A percentile compares a stretch with the other conserved stretches of the same genome.
Evolutionary conservation across 2,888 invertebrate genomes (phyloP).

Genomic region (Cremastinae sp.): DNA sequence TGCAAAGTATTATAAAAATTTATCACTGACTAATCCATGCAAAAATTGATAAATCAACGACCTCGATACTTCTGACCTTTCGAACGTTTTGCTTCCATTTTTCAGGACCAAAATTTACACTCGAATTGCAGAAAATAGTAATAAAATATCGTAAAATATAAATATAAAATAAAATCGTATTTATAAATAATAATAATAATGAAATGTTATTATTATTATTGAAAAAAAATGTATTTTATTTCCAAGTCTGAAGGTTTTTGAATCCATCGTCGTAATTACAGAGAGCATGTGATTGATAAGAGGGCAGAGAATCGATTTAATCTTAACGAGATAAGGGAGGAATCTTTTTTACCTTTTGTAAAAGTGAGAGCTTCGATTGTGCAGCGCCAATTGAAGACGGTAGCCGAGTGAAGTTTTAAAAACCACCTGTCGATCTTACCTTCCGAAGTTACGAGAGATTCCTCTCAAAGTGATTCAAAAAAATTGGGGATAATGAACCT

Average conservation of each 20-base stretch:
- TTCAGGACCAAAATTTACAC: background rate
- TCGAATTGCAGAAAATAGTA: no score
- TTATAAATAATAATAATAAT: background rate
- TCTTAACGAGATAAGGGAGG: conserved; percentile 54
- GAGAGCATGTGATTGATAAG: background rate
- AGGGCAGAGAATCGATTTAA: conserved; percentile 6
- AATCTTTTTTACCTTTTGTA: conserved; percentile 59
- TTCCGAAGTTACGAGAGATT: conserved; percentile 44
- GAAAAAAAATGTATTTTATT: background rate
- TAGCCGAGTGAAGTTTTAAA: conserved; percentile 1
- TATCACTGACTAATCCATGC: background rate
- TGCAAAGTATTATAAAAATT: background rate
- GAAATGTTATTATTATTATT: background rate
- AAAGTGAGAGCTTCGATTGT: conserved; percentile 26
- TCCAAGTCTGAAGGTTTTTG: background rate
- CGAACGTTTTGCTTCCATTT: no score
- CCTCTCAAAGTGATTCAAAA: background rate
- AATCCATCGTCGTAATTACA: conserved; percentile 1
- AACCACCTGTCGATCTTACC: conserved; percentile 37
- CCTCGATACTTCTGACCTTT: no score
- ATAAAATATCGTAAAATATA: background rate
- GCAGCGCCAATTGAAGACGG: conserved; percentile 2
- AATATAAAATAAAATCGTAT: no score
- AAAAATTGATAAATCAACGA: background rate
- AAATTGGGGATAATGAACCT: background rate